Conservation (phyloP, 2,797 vertebrate genomes). For the Anolis apletophallus region DNA sequence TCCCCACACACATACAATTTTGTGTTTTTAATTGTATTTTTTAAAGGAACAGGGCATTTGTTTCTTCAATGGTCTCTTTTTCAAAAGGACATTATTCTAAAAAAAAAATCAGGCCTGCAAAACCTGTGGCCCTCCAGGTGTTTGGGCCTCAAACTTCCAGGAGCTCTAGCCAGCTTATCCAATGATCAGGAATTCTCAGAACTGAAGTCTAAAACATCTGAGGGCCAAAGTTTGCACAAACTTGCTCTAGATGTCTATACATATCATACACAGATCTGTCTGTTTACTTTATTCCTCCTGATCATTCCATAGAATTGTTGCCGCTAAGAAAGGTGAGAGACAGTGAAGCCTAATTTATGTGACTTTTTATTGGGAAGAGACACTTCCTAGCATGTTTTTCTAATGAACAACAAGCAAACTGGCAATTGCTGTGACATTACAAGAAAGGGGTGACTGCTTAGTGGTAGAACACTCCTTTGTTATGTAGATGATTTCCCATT, state of each 20-base stretch:
- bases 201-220: too few relatives aligned
- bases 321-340: background rate
- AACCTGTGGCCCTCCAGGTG: too few relatives aligned
- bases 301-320: background rate
- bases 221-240: too few relatives aligned
- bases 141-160: too few relatives aligned
- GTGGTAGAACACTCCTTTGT: background rate
- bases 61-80: background rate
- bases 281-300: background rate
- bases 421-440: background rate
- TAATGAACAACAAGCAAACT: background rate
- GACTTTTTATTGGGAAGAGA: background rate
- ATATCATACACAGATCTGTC: background rate
- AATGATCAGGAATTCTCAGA: too few relatives aligned
- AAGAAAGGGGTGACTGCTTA: background rate
- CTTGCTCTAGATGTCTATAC: background rate
- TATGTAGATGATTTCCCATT: background rate
- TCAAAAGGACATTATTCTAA: background rate
- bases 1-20: background rate
- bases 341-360: background rate
- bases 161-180: too few relatives aligned
- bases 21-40: background rate
- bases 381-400: background rate
- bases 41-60: background rate
- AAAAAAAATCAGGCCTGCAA: too few relatives aligned